A percentile compares a stretch with the other conserved stretches of the same genome.
These are phyloP conservation scores for Hippolais icterina DNA, from an alignment of 2,113 vertebrate genomes.

Conservation along the genomic window DNA sequence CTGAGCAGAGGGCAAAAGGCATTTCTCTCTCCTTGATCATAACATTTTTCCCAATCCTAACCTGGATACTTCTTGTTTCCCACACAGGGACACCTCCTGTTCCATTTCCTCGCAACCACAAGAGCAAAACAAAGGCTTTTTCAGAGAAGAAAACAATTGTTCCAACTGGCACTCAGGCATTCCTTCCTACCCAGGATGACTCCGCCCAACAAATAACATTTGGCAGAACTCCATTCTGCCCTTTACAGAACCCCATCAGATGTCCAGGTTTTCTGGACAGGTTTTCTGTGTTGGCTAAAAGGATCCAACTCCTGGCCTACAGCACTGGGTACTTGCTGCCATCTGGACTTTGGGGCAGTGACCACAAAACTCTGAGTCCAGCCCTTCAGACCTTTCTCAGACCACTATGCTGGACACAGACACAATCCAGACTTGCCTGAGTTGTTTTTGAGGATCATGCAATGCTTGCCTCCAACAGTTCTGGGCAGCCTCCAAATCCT, in stretches of 20 bases:
- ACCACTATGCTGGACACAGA: rapidly evolving
- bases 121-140: neutral
- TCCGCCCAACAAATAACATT: neutral
- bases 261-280: neutral
- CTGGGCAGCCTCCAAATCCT: rapidly evolving
- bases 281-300: neutral
- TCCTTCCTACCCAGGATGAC: neutral
- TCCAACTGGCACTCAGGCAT: neutral
- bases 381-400: neutral
- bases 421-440: neutral
- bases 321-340: neutral
- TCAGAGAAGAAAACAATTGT: neutral
- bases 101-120: neutral
- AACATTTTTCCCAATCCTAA: neutral
- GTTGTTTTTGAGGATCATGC: neutral
- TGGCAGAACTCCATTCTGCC: neutral
- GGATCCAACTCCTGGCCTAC: neutral
- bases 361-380: rapidly evolving
- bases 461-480: rapidly evolving
- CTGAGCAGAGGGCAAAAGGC: neutral
- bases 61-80: neutral
- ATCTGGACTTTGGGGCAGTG: neutral
- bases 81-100: no score
- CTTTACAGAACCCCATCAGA: neutral
- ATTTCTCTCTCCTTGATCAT: neutral